Percentiles rank a stretch among this genome's conserved stretches.
Evolutionary conservation across 92 coral and sea anemone species (phyloP).

Genomic region (Porites evermanni): DNA sequence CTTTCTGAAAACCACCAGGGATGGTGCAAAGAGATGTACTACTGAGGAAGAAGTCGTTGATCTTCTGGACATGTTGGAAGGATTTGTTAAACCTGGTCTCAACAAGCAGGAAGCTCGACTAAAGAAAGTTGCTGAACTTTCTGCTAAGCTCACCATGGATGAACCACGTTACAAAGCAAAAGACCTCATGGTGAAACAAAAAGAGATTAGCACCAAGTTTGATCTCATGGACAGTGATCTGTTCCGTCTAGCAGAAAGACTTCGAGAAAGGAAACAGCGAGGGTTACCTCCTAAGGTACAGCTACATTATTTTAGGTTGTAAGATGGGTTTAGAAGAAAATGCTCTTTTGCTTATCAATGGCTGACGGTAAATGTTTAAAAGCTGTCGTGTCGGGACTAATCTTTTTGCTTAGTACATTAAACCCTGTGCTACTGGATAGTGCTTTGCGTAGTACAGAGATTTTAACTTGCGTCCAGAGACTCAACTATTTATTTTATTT

Average conservation of each 20-base stretch:
- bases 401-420: too few species aligned
- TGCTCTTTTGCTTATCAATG: too few species aligned
- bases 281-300: slow-evolving; percentile 82
- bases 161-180: slow-evolving; percentile 86
- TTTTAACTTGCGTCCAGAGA: too few species aligned
- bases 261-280: slow-evolving; percentile 76
- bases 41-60: slow-evolving; percentile 91
- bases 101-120: slow-evolving; percentile 93
- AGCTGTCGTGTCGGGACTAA: too few species aligned
- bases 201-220: slow-evolving; percentile 79
- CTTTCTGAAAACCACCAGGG: slow-evolving; percentile 86
- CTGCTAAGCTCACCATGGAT: slow-evolving; percentile 88
- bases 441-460: too few species aligned
- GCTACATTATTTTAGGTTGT: not conserved
- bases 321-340: not conserved
- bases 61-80: slow-evolving; percentile 86
- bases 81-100: slow-evolving; percentile 94
- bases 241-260: slow-evolving; percentile 86
- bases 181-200: slow-evolving; percentile 84
- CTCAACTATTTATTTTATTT: too few species aligned
- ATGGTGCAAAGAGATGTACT: slow-evolving; percentile 86
- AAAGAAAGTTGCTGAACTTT: slow-evolving; percentile 88
- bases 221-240: slow-evolving; percentile 93
- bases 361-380: too few species aligned
- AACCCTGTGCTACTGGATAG: too few species aligned